Base-by-base conservation (phyloP, 2,888 invertebrate genomes). In the Drosophila melanosoma region DNA sequence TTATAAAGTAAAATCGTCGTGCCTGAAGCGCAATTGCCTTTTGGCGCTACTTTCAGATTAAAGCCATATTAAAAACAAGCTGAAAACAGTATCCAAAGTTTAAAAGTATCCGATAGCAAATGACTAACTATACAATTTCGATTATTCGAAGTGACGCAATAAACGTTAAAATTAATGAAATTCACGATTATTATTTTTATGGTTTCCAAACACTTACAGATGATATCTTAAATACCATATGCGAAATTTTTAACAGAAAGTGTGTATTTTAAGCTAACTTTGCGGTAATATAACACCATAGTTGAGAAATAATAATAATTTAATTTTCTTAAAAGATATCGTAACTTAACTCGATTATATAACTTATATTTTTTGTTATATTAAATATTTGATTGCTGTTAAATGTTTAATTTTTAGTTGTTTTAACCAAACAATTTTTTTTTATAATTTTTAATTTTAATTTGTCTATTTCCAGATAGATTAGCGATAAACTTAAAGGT, bases 1-100 rank as follows among this genome's bases (percentile, higher is more conserved):
- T 45, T 62, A 57, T 73, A 64, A 53, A 58, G 26, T n/a, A 49
- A 52, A 74, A 36, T 60, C 32, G 57, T 61, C 56, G 56, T 17
- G 12, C 45, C 8, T 64, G 64, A 52, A 79, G 62, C 76, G 80
- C 76, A 75, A 78, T 79, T 69, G 66, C 58, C 48, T 54, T 58
- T 10, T 49, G 45, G 38, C 74, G 65, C 59, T 66, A 74, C 33
- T 69, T 12, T 54, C 48, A 15, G 29, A 54, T 42, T 56, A 48
- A 48, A 42, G 63, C 1, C 35, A 35, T 20, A 64, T 10, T 20
- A 67, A 35, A 42, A 52, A 61, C 32, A 38, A 20, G 26, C 58
- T 29, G 40, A 73, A 79, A 76, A 62, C 76, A 59, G 78, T 68
- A 76, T 48, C 64, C 49, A 65, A 36, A 23, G 15, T 64, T 62